Conservation (phyloP, 2,888 invertebrate species). For the Ganaspis brasiliensis region DNA sequence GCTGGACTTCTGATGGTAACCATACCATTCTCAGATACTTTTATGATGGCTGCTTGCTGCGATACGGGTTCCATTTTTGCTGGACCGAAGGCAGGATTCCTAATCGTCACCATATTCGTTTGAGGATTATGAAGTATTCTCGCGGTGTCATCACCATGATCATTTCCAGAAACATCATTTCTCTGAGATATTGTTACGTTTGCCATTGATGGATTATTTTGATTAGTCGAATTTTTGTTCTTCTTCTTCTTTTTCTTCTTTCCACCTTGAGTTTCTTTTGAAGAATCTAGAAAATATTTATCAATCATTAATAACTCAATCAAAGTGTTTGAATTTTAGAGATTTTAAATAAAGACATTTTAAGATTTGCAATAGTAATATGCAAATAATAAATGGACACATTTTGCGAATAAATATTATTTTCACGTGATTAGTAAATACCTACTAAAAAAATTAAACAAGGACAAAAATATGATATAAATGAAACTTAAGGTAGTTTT, state of each 20-base stretch:
- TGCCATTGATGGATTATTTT: conserved; percentile 54
- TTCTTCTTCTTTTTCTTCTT: conserved; percentile 83
- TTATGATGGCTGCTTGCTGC: conserved; percentile 85
- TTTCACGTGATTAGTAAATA: too few species aligned
- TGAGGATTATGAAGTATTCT: conserved; percentile 79
- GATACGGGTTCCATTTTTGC: conserved; percentile 77
- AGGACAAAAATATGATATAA: too few species aligned
- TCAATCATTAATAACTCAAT: too few species aligned
- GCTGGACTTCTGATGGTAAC: conserved; percentile 91
- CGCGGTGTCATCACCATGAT: conserved; percentile 76
- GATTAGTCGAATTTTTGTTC: conserved; percentile 67
- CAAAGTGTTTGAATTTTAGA: too few species aligned
- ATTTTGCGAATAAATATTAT: too few species aligned
- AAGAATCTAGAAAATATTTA: conserved; percentile 58
- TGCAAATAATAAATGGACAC: too few species aligned
- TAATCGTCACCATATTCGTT: conserved; percentile 88
- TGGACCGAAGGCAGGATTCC: conserved; percentile 90
- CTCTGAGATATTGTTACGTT: conserved; percentile 46
- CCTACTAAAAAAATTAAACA: too few species aligned
- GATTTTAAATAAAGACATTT: too few species aligned
- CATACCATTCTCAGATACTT: conserved; percentile 88
- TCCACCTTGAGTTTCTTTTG: conserved; percentile 76
- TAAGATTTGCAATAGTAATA: too few species aligned
- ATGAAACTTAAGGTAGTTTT: too few species aligned
- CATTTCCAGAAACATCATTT: conserved; percentile 55